Percentiles rank a stretch among this genome's conserved stretches.
Conservation (phyloP, 37 sponge, comb jelly and placozoan species). For the Halichondria panicea region DNA sequence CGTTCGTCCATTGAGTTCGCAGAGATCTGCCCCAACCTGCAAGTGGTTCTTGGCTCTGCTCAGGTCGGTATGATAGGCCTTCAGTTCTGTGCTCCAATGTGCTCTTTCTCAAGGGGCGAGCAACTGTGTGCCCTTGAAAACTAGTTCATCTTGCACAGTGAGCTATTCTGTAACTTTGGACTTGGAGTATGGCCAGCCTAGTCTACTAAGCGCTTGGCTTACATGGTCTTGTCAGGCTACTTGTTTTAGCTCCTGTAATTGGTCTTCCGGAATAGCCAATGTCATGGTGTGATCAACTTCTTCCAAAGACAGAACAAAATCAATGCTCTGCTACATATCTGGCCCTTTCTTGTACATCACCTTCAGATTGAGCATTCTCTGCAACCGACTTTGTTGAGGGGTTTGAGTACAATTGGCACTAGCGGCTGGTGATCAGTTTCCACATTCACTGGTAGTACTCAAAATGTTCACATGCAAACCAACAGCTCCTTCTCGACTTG, state of each 20-base stretch:
- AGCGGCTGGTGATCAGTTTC: constrained; percentile 62
- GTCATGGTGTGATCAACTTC: constrained; percentile 24
- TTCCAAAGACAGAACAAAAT: background rate
- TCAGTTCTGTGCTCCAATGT: constrained; percentile 31
- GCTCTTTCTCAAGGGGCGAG: background rate
- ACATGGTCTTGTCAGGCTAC: constrained; percentile 28
- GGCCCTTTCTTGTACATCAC: constrained; percentile 29
- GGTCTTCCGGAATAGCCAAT: constrained; percentile 9
- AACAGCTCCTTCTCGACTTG: constrained; percentile 61
- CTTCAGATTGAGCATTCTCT: constrained; percentile 41
- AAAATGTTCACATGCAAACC: constrained; percentile 57
- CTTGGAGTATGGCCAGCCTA: constrained; percentile 44
- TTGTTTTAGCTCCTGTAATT: constrained; percentile 7
- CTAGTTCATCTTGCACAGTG: constrained; percentile 23
- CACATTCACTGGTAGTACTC: constrained; percentile 28
- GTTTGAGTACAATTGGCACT: constrained; percentile 36
- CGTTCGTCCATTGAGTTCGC: constrained; percentile 27
- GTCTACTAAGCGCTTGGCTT: background rate
- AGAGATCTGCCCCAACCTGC: constrained; percentile 43
- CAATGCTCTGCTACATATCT: constrained; percentile 10
- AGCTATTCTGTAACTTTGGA: constrained; percentile 11
- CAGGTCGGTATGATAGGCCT: constrained; percentile 8
- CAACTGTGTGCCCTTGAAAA: constrained; percentile 40
- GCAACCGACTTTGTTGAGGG: constrained; percentile 36
- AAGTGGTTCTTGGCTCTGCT: constrained; percentile 11